Evolutionary conservation across 92 coral and sea anemone species (phyloP).

Genomic region (Bergia sp.): DNA sequence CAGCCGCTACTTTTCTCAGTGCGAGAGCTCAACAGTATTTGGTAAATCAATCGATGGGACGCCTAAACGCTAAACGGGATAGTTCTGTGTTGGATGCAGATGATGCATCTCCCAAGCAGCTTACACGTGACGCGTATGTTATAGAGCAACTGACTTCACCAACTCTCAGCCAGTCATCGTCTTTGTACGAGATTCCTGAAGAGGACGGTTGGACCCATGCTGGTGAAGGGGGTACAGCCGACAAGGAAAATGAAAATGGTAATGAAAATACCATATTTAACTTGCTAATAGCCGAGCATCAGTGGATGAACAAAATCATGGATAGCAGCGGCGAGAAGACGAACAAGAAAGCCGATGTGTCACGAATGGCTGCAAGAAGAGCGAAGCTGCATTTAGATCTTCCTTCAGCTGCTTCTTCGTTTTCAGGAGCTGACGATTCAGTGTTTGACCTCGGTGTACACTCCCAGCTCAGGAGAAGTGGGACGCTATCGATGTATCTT

Average conservation of each 20-base stretch:
- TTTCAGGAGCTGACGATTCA: neutral
- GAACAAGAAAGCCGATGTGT: neutral
- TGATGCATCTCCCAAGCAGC: neutral
- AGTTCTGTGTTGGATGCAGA: constrained; percentile 30
- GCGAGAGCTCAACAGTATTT: constrained; percentile 38
- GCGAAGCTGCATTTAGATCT: constrained; percentile 44
- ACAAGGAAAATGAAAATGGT: neutral
- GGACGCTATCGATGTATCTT: constrained; percentile 33
- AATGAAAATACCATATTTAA: constrained; percentile 12
- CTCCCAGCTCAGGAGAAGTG: constrained; percentile 9
- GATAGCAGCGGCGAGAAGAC: neutral
- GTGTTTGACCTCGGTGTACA: neutral
- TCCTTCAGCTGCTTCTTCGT: neutral
- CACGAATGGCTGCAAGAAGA: constrained; percentile 41
- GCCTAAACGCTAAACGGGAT: constrained; percentile 8
- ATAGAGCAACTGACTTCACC: constrained; percentile 14
- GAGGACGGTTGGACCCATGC: constrained; percentile 30
- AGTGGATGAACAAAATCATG: constrained; percentile 43
- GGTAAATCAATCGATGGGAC: constrained; percentile 22
- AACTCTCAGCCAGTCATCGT: constrained; percentile 35
- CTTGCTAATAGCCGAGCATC: constrained; percentile 42
- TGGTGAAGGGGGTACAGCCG: neutral
- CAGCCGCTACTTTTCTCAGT: neutral
- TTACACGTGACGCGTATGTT: constrained; percentile 2
- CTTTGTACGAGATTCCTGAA: constrained; percentile 39